Percentiles rank a stretch among this genome's conserved stretches.
phyloP scores from a whole-genome alignment of 1,140 invertebrate species.

The Ips typographus region DNA sequence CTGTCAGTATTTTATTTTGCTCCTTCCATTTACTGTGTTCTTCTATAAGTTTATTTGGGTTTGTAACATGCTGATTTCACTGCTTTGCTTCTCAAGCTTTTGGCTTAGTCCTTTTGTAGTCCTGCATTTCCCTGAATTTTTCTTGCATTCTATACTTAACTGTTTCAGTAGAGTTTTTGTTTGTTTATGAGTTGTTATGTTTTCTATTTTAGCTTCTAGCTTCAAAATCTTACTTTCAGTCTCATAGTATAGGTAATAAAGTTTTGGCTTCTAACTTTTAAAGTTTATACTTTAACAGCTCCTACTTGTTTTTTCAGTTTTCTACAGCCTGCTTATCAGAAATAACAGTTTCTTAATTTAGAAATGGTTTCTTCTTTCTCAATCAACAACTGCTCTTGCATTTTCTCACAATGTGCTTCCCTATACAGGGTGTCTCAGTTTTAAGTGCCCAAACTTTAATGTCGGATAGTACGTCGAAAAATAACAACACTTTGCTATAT shows the following conservation, averaged over 20 bases:
- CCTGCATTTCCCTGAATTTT: constrained; percentile 83
- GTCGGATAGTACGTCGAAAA: no score
- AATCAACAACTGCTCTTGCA: constrained; percentile 45
- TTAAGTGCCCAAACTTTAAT: no score
- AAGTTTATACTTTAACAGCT: constrained; percentile 46
- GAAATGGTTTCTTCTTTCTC: constrained; percentile 43
- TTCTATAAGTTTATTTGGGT: constrained; percentile 66
- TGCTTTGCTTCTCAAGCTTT: constrained; percentile 63
- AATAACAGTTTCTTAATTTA: constrained; percentile 41
- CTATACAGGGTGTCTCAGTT: no score
- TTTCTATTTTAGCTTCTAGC: constrained; percentile 58
- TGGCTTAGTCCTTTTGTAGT: constrained; percentile 73
- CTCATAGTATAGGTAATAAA: constrained; percentile 45
- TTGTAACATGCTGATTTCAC: constrained; percentile 62
- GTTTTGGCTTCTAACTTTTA: constrained; percentile 50
- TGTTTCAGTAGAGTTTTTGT: constrained; percentile 62
- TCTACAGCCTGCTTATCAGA: constrained; percentile 47
- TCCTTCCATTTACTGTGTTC: constrained; percentile 65
- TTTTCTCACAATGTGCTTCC: constrained; percentile 55
- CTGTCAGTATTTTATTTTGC: constrained; percentile 67
- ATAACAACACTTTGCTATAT: no score
- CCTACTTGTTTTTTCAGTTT: constrained; percentile 48
- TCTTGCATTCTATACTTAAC: constrained; percentile 70
- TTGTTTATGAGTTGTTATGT: constrained; percentile 55
- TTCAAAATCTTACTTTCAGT: constrained; percentile 52